Conservation (phyloP, 2,113 vertebrate species). For the Smithornis capensis region DNA sequence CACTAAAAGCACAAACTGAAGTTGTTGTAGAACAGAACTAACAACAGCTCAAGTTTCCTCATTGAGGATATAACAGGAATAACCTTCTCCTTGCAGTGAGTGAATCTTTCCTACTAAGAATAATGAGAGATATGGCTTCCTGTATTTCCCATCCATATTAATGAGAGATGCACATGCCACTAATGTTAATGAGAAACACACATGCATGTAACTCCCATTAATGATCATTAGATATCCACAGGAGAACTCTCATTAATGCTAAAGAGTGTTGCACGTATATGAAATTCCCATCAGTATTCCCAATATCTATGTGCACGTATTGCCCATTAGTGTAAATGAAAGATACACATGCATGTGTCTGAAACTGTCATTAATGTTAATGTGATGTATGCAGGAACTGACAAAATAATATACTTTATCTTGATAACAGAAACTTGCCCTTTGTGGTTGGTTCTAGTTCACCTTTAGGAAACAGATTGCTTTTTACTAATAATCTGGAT, state of each 20-base stretch:
- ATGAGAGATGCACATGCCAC: not conserved
- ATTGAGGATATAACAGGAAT: not conserved
- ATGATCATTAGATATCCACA: slow-evolving; percentile 11
- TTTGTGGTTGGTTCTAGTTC: not conserved
- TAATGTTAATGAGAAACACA: slow-evolving; percentile 6
- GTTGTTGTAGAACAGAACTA: not conserved
- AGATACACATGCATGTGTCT: not conserved
- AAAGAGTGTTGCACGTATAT: not conserved
- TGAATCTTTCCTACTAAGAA: not conserved
- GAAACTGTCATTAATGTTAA: not conserved
- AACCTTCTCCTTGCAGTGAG: not conserved
- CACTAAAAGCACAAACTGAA: not conserved
- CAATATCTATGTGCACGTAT: not conserved
- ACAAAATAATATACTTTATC: not conserved
- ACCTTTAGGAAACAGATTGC: not conserved
- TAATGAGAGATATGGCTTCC: not conserved
- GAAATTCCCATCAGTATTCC: not conserved
- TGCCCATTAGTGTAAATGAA: slow-evolving; percentile 23
- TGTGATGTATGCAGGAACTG: not conserved
- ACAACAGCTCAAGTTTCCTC: not conserved
- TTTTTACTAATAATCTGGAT: not conserved
- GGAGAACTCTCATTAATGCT: slow-evolving; percentile 28
- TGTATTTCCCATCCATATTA: not conserved
- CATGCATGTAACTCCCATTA: slow-evolving; percentile 8
- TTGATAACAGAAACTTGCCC: not conserved